Evolutionary conservation across 2,113 vertebrate genomes (phyloP), one percentile per base, ranked within the genome.

Genomic region (Cavia aperea): DNA sequence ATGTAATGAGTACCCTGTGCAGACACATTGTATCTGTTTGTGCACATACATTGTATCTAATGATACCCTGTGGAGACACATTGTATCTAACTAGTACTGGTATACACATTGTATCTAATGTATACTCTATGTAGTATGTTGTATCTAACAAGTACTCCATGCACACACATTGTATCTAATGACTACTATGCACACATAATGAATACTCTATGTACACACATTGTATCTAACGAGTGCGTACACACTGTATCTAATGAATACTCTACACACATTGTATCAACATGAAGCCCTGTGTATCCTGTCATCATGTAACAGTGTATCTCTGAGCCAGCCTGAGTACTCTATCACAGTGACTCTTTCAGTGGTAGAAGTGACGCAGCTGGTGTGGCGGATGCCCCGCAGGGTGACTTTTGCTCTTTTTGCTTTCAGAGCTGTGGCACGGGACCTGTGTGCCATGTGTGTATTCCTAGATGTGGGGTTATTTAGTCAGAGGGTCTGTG

Each of bases 371-470:
- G 75, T 51, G 33, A 4, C 1, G 33, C 4, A 5, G 8, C 29
- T 0, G 4, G 79, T 19, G 18, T n/a, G 15, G 0, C 29, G 1
- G 84, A 13, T 2, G 31, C 14, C 2, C 4, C 9, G 13, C 0
- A 23, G 54, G 31, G 54, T 49, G 0, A 2, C 0, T 72, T n/a
- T 49, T 9, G 24, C 9, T 21, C 13, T 14, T 49, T 65, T 39
- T 43, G 18, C 8, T 23, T 39, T 60, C 2, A 31, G 4, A 65
- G 43, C 1, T 14, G 70, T 24, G 9, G 63, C 5, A 36, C 33
- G 11, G 6, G 11, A 14, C 14, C 54, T 54, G 2, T 1, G 36
- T 15, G 5, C 65, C 5, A 26, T 33, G 43, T 31, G 1, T 15
- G 4, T 29, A 19, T 78, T 86, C 43, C 54, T 29, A 29, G 39